Evolutionary conservation across 1,140 invertebrate genomes (phyloP).

Genomic region (Heliconius himera): DNA sequence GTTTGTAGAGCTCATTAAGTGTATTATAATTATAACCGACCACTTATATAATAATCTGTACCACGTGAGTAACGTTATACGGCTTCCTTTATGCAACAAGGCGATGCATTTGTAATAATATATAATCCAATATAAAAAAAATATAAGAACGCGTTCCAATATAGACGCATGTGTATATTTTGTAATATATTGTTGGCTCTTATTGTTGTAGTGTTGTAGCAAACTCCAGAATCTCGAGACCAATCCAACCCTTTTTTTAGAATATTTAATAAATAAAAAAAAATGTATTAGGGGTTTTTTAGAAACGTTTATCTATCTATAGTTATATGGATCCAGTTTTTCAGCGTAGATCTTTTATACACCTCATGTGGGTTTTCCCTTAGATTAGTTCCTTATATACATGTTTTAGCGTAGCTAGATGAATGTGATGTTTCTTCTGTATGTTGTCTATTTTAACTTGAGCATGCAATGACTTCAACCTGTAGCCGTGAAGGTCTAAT

Average conservation of each 20-base stretch:
- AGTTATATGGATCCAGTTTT: conserved; percentile 72
- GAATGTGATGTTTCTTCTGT: conserved; percentile 47
- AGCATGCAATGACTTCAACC: conserved; percentile 21
- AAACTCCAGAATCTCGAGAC: conserved; percentile 75
- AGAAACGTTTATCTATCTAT: conserved; percentile 73
- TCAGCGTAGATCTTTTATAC: conserved; percentile 73
- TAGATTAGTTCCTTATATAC: conserved; percentile 66
- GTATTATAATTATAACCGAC: background rate
- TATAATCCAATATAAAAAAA: conserved; percentile 15
- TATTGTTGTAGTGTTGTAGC: conserved; percentile 70
- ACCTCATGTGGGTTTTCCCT: conserved; percentile 71
- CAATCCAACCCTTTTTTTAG: conserved; percentile 74
- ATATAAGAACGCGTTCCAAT: conserved; percentile 16
- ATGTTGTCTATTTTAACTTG: conserved; percentile 41
- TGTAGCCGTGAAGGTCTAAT: conserved; percentile 5
- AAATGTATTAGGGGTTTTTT: conserved; percentile 68
- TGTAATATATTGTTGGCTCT: conserved; percentile 76
- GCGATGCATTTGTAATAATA: background rate
- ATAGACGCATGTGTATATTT: conserved; percentile 68
- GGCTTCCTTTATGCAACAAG: conserved; percentile 18
- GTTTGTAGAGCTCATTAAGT: background rate
- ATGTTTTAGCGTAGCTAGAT: conserved; percentile 61
- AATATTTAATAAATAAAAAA: conserved; percentile 59
- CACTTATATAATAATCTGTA: conserved; percentile 1
- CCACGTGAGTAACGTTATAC: conserved; percentile 1